A percentile compares a stretch with the other conserved stretches of the same genome.
These are phyloP conservation scores for Struthio camelus DNA, from an alignment of 2,113 vertebrate genomes.

Conservation along the genomic window DNA sequence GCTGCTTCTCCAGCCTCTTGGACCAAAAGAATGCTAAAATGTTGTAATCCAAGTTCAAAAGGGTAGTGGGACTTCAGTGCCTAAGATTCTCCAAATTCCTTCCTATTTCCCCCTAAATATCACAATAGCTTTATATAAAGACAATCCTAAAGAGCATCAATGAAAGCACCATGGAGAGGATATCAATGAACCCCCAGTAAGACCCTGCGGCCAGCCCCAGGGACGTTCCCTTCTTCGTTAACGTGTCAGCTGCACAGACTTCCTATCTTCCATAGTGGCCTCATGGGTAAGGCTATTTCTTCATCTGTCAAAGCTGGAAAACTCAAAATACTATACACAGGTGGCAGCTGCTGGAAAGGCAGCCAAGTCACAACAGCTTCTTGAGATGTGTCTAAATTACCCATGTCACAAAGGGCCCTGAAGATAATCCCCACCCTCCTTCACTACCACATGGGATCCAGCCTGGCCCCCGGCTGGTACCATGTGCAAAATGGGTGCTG, in stretches of 20 bases:
- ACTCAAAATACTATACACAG: not conserved
- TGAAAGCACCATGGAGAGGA: not conserved
- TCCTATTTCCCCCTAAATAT: not conserved
- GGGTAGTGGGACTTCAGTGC: not conserved
- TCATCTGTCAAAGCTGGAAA: not conserved
- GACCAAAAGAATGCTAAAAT: not conserved
- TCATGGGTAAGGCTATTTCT: too few species aligned
- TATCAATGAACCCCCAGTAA: not conserved
- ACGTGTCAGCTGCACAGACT: not conserved
- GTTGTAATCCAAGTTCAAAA: not conserved
- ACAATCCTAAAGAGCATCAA: not conserved
- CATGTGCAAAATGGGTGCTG: too few species aligned
- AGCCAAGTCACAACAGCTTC: not conserved
- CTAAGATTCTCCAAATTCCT: not conserved
- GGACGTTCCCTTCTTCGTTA: not conserved
- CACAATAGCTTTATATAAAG: not conserved
- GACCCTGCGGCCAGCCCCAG: accelerated
- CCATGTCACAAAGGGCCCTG: not conserved
- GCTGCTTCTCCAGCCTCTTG: not conserved
- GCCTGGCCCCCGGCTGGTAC: too few species aligned
- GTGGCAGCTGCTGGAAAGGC: not conserved
- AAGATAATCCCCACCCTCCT: not conserved
- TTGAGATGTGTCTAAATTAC: not conserved
- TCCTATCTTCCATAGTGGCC: not conserved
- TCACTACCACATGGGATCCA: not conserved